Evolutionary conservation across 2,113 vertebrate genomes (phyloP), one percentile per base, ranked within the genome.

Genomic region (Bos indicus): DNA sequence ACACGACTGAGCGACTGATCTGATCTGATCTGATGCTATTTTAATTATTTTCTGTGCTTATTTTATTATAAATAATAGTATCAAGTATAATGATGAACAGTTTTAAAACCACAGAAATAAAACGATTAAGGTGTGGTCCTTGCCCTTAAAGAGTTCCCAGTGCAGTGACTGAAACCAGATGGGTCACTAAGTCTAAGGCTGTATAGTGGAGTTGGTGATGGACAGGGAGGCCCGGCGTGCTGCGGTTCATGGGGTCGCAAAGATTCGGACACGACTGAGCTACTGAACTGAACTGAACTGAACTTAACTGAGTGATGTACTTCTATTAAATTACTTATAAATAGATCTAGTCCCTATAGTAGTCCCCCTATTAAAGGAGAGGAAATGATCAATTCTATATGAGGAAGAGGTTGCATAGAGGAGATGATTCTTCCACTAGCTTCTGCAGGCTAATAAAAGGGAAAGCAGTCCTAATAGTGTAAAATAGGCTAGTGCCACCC

Each of bases 31-130:
- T 40, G 40, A 93, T 36, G 54, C 43, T 82, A n/a, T 74, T 86
- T 97, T 86, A 93, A 86, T 94, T 91, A 59, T 56, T 87, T 80
- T 88, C 95, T 91, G 36, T 92, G 62, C 23, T 54, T 91, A 54
- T 19, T 54, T 80, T 52, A 83, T 88, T 90, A 60, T 26, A 96
- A 74, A 84, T 83, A 40, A 93, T 26, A 67, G 6, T 77, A 78
- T 90, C 36, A 80, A 92, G 36, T 59, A 57, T 59, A 84, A 86
- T 91, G 54, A 54, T 64, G 16, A 96, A 87, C 62, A 80, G 80
- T 7, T 96, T 81, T 91, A 48, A 91, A 97, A 62, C 56, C 33
- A 67, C 33, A 98, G 46, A 89, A 88, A 51, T 43, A 95, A 97
- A 43, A 26, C 30, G 8, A 59, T 85, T 94, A 36, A 64, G 56